Evolutionary conservation across 2,888 invertebrate species (phyloP), one percentile per base, ranked within the genome.

Genomic region (Globia sparganii): DNA sequence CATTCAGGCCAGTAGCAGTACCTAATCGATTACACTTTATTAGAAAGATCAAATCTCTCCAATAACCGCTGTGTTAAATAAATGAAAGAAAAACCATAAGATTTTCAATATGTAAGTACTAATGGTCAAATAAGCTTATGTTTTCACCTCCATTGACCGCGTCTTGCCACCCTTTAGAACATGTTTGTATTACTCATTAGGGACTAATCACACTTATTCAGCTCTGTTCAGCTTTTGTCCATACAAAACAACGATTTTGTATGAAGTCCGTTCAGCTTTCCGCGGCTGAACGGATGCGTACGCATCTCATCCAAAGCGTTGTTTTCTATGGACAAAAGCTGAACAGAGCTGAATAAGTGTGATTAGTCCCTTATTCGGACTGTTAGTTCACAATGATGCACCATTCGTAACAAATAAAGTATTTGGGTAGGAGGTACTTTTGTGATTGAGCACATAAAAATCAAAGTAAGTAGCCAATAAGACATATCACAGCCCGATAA

Each of bases 401-500:
- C 21, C 40, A 3, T 43, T 37, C 28, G 25, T 72, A 40, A 53
- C 40, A 53, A 72, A 31, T 40, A 40, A 71, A 25, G 1, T 37
- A 28, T 21, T 28, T 25, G 25, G 40, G 25, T 40, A 25, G 15
- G 25, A 31, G 61, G 18, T 71, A 21, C 56, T 65, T 43, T 71
- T 65, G 31, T 64, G 25, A 71, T 43, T 62, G 31, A 70, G 31
- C 43, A 70, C 40, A 43, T 61, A 59, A 15, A 61, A 70, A 71
- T 71, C 18, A 61, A 68, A 53, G n/a, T 68, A 53, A 53, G n/a
- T 53, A 53, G 67, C 56, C 56, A 37, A 28, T 56, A 69, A 37
- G 70, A 43, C 40, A 49, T 49, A 73, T 73, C 53, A 72, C 56
- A 72, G 72, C 56, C 56, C 15, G n/a, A n/a, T 53, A 34, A 56